Evolutionary conservation across 2,797 vertebrate genomes (phyloP), one percentile per base, ranked within the genome.

Genomic region (Danio jaintianensis): DNA sequence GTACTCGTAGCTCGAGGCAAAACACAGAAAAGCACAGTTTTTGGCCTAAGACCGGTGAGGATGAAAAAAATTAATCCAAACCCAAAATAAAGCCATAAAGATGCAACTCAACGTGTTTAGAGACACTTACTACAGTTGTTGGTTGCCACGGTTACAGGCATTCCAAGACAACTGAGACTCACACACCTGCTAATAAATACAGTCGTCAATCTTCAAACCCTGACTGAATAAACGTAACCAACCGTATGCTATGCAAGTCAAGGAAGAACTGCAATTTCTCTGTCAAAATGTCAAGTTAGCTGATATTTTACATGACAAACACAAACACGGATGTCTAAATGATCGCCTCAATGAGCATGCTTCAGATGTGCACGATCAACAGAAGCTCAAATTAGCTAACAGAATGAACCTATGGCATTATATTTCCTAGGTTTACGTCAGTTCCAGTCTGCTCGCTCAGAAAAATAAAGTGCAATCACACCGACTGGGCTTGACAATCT

Each of bases 391-490:
- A 73, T 73, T 58, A 73, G 42, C 69, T 12, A 59, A 56, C 16
- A 55, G 22, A 15, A 15, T 4, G 20, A 73, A 64, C 56, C 16
- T 63, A 40, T n/a, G 29, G 20, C 12, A 11, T 22, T 73, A 68
- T 55, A n/a, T 80, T 73, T 73, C 69, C 43, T 40, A 66, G 59
- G 59, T 73, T 58, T 80, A 56, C 78, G 4, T 73, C 78, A 80
- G 78, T 55, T 18, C 16, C 10, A 47, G 22, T 22, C 78, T 56
- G 48, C 55, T 66, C 69, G 0, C 20, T 55, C 22, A 12, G 38
- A 80, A 72, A 29, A 80, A 80, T 80, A 73, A 66, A 73, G 78
- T 16, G 50, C 78, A 80, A 73, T 64, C 69, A 48, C 40, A 64
- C 22, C 13, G 61, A 56, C 61, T 40, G 58, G 48, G 69, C 40